Evolutionary conservation across 2,888 invertebrate genomes (phyloP).

Genomic region (Anarsia innoxiella): DNA sequence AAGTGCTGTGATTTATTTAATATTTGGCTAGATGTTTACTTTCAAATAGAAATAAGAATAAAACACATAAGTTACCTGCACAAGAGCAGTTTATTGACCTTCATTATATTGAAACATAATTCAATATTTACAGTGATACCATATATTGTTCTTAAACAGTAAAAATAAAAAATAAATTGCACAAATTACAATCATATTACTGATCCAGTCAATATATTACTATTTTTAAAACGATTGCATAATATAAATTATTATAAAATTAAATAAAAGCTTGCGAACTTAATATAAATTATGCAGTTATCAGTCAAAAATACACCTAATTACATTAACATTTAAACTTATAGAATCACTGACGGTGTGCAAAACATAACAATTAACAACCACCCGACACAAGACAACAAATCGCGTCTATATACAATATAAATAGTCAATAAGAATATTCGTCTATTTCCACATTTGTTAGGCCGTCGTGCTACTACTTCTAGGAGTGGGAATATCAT

Average conservation of each 20-base stretch:
- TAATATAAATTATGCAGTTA: slow-evolving; percentile 60
- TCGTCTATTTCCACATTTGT: background rate
- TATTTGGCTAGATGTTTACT: too few species aligned
- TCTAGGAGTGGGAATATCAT: slow-evolving; percentile 26
- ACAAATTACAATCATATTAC: slow-evolving; percentile 62
- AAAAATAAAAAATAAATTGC: slow-evolving; percentile 52
- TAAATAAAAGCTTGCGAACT: slow-evolving; percentile 46
- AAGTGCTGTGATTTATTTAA: too few species aligned
- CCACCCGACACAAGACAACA: slow-evolving; percentile 15
- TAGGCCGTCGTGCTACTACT: background rate
- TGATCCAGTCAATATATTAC: slow-evolving; percentile 68
- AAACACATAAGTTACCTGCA: too few species aligned
- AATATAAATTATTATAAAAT: slow-evolving; percentile 32
- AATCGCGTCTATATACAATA: too few species aligned
- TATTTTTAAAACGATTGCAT: slow-evolving; percentile 33
- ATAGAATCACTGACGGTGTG: slow-evolving; percentile 20
- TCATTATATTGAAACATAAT: slow-evolving; percentile 21
- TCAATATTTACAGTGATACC: slow-evolving; percentile 37
- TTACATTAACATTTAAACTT: slow-evolving; percentile 21
- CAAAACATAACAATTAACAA: slow-evolving; percentile 25
- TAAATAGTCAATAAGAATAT: slow-evolving; percentile 5
- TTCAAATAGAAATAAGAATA: background rate
- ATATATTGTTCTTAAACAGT: slow-evolving; percentile 33
- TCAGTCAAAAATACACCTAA: slow-evolving; percentile 47
- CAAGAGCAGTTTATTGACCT: slow-evolving; percentile 12